Conservation (phyloP, 2,113 vertebrate genomes). For the Mirounga angustirostris region DNA sequence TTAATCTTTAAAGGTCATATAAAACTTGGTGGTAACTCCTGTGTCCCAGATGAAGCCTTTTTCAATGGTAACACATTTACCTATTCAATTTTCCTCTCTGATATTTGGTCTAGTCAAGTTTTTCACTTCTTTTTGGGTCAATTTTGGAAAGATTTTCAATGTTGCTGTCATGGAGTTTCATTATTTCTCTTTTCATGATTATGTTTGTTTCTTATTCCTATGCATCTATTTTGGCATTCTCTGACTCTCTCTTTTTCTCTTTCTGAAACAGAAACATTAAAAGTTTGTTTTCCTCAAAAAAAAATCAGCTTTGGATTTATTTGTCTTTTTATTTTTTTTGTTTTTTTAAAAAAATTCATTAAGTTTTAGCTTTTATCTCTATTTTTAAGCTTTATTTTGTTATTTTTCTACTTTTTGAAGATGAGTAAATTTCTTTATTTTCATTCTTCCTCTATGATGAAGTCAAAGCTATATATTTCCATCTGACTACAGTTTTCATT, state of each 20-base stretch:
- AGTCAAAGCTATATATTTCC: not conserved
- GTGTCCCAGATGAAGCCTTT: not conserved
- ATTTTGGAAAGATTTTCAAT: constrained; percentile 13
- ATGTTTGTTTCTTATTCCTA: not conserved
- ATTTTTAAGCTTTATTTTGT: not conserved
- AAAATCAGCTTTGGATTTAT: not conserved
- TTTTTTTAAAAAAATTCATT: not conserved
- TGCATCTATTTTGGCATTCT: not conserved
- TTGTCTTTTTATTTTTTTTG: not conserved
- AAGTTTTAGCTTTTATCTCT: constrained; percentile 1
- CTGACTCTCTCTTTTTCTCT: not conserved
- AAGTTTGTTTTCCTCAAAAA: not conserved
- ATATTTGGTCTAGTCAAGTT: not conserved
- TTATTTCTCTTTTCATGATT: not conserved
- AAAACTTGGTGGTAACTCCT: not conserved
- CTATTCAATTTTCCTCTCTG: not conserved
- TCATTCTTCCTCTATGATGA: not conserved
- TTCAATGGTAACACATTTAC: not conserved
- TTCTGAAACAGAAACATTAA: not conserved
- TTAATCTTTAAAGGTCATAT: not conserved
- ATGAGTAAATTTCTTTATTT: not conserved
- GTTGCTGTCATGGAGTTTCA: not conserved
- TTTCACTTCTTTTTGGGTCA: not conserved
- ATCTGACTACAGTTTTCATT: not conserved
- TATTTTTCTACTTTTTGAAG: not conserved